Evolutionary conservation across 2,888 invertebrate genomes (phyloP).

Genomic region (Drosophila mimetica): DNA sequence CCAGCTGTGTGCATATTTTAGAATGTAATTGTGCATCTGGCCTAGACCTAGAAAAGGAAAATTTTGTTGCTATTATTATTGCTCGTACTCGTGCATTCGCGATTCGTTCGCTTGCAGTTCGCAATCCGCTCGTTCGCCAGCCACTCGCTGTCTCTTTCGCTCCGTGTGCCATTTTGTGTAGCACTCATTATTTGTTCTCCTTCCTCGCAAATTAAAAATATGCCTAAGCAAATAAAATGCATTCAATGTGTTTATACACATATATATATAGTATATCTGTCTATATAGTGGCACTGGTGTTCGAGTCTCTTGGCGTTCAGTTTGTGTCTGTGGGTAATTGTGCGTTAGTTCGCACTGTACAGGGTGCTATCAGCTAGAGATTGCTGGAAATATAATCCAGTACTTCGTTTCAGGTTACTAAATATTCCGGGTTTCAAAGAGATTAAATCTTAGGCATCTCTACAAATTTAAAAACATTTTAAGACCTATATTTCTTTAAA

Average conservation of each 20-base stretch:
- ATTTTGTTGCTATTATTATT: constrained; percentile 82
- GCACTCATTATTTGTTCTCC: constrained; percentile 79
- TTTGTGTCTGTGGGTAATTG: constrained; percentile 38
- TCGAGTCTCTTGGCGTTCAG: constrained; percentile 25
- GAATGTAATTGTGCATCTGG: constrained; percentile 83
- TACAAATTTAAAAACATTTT: too few species aligned
- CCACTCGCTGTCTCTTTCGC: constrained; percentile 36
- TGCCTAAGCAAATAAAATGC: constrained; percentile 77
- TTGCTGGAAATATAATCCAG: not conserved
- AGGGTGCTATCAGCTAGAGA: constrained; percentile 45
- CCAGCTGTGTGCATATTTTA: constrained; percentile 74
- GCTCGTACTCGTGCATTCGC: constrained; percentile 52
- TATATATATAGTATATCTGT: constrained; percentile 17
- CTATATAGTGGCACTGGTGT: constrained; percentile 7
- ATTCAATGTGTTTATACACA: constrained; percentile 41
- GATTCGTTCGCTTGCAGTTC: constrained; percentile 37
- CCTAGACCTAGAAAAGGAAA: constrained; percentile 84
- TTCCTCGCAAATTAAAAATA: constrained; percentile 80
- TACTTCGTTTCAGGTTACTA: too few species aligned
- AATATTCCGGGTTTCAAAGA: too few species aligned
- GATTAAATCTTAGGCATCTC: too few species aligned
- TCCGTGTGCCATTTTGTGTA: constrained; percentile 51
- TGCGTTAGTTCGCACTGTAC: constrained; percentile 50
- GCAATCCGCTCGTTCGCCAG: constrained; percentile 29
- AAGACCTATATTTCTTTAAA: too few species aligned